Evolutionary conservation across 2,888 invertebrate species (phyloP), one percentile per base, ranked within the genome.

Genomic region (Coleophora flavipennella): DNA sequence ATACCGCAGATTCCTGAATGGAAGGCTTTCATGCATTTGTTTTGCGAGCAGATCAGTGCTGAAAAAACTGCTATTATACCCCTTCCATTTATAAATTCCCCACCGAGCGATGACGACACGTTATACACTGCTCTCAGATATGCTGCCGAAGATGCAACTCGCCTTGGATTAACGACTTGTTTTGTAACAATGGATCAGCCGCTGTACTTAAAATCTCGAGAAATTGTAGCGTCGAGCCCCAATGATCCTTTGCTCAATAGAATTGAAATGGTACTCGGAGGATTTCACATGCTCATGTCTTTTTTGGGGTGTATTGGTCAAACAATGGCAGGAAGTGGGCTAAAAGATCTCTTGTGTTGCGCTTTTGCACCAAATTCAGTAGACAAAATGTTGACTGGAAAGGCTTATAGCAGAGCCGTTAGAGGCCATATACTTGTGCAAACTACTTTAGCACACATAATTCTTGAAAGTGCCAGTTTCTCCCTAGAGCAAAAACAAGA

Each of bases 121-220:
- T 6, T 33, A 2, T 13, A 13, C 8, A 33, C 33, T 13, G 33
- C 33, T 13, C 13, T 33, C 8, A 11, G 10, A 13, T 8, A 9
- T 11, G 33, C 33, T 6, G 8, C 10, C 7, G 9, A 27, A n/a
- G n/a, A n/a, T n/a, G n/a, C n/a, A n/a, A n/a, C n/a, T n/a, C n/a
- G n/a, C n/a, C n/a, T n/a, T n/a, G n/a, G n/a, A n/a, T n/a, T n/a
- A n/a, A n/a, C n/a, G n/a, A 8, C 7, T 9, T 51, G 51, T 39
- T 42, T 62, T 27, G 48, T 61, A 20, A 66, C 61, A 26, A 63
- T 63, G 45, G 62, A 64, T 43, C 66, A 62, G 31, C 66, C 62
- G 3, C 44, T 65, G 11, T 63, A 52, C 41, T 37, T 34, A 2
- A 69, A 66, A 51, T 63, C 62, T 14, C 44, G 52, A 11, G 61